Percentiles rank a stretch among this genome's conserved stretches.
These are phyloP conservation scores for Oncorhynchus kisutch DNA, from an alignment of 2,113 vertebrate species.

Conservation along the genomic window DNA sequence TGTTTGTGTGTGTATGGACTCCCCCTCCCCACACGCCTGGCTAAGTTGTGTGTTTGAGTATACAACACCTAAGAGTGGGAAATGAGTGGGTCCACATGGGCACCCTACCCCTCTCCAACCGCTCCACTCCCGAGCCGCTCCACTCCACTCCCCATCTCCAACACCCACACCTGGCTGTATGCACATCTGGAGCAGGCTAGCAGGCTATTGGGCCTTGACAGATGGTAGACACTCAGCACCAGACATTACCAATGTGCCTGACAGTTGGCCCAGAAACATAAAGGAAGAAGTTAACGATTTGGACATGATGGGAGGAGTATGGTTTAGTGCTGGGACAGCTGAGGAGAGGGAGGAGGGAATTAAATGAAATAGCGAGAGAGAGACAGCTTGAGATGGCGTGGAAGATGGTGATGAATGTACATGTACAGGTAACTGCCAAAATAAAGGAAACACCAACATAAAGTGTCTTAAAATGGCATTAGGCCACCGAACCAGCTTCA, in stretches of 20 bases:
- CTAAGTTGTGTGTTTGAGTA: not conserved
- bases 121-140: not conserved
- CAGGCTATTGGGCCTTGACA: not conserved
- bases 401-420: constrained; percentile 16
- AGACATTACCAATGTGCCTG: not conserved
- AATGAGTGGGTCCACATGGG: not conserved
- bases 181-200: not conserved
- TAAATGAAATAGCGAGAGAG: not conserved
- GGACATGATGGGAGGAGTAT: constrained; percentile 25
- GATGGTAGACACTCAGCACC: not conserved
- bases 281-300: not conserved
- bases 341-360: constrained; percentile 1
- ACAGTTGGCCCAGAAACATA: not conserved
- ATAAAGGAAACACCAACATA: too few species aligned
- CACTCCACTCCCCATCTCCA: not conserved
- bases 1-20: not conserved
- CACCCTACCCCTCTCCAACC: not conserved
- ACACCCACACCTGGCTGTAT: not conserved
- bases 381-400: not conserved
- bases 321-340: constrained; percentile 40
- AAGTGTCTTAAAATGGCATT: too few species aligned
- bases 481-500: too few species aligned
- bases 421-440: too few species aligned
- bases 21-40: not conserved
- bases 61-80: not conserved